Evolutionary conservation across 2,113 vertebrate species (phyloP).

Genomic region (Tringa solitaria): DNA sequence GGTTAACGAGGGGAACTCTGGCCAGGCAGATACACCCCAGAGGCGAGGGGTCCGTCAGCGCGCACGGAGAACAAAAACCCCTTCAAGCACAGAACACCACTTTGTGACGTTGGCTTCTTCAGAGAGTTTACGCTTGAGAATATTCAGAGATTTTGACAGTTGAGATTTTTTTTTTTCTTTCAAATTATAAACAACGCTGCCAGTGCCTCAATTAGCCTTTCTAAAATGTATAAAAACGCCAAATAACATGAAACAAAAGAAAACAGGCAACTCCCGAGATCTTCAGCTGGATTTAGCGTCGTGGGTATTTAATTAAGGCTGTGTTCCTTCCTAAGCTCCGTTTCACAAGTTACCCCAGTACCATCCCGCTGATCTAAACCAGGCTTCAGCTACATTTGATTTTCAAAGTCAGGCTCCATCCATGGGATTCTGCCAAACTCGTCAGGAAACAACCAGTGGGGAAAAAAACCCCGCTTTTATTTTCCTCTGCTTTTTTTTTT

Average conservation of each 20-base stretch:
- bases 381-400: neutral
- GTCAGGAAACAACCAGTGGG: neutral
- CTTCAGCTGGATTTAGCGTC: accelerated
- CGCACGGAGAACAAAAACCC: neutral
- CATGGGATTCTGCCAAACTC: neutral
- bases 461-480: neutral
- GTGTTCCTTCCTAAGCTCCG: neutral
- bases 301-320: neutral
- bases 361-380: neutral
- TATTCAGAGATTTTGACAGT: neutral
- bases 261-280: neutral
- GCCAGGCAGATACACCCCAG: neutral
- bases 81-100: neutral
- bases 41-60: accelerated
- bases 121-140: neutral
- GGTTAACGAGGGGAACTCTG: neutral
- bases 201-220: neutral
- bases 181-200: neutral
- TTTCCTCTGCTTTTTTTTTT: neutral
- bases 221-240: neutral
- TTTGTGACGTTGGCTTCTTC: neutral
- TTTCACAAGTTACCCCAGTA: neutral
- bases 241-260: neutral
- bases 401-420: neutral
- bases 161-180: neutral